Percentiles rank a stretch among this genome's conserved stretches.
These are phyloP conservation scores for Calypte anna DNA, from an alignment of 2,113 vertebrate genomes.

Conservation along the genomic window DNA sequence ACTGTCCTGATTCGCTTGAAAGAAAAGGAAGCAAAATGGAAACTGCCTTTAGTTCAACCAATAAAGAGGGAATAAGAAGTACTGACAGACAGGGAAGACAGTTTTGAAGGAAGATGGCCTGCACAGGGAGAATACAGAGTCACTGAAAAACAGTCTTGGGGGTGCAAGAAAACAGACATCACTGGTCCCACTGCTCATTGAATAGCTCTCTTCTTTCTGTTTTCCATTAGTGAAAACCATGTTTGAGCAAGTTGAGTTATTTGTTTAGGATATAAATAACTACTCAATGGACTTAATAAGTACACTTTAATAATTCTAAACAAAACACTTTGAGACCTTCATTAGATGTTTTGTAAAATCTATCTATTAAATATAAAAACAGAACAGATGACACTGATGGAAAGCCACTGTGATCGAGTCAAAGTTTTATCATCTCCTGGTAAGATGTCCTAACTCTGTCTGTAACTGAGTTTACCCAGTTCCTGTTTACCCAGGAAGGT, in stretches of 20 bases:
- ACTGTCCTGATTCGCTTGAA: background rate
- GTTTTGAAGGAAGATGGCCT: background rate
- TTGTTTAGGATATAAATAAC: background rate
- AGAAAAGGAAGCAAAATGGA: background rate
- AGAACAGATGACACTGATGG: background rate
- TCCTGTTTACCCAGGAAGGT: background rate
- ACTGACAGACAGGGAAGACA: background rate
- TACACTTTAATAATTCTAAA: background rate
- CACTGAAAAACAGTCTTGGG: background rate
- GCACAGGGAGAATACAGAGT: background rate
- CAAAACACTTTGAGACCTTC: background rate
- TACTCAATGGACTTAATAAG: background rate
- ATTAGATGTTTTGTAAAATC: background rate
- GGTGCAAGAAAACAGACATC: background rate
- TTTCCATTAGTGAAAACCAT: background rate
- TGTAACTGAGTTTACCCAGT: background rate
- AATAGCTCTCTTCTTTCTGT: background rate
- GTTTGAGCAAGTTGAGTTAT: background rate
- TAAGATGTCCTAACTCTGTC: background rate
- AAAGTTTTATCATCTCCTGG: background rate
- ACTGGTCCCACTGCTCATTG: background rate
- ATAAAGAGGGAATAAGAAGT: background rate
- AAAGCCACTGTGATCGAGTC: background rate
- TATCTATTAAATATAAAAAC: background rate
- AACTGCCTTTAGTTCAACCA: background rate